Percentiles rank a stretch among this genome's conserved stretches.
phyloP scores from a whole-genome alignment of 2,888 invertebrate species.

The Eristalis arbustorum region DNA sequence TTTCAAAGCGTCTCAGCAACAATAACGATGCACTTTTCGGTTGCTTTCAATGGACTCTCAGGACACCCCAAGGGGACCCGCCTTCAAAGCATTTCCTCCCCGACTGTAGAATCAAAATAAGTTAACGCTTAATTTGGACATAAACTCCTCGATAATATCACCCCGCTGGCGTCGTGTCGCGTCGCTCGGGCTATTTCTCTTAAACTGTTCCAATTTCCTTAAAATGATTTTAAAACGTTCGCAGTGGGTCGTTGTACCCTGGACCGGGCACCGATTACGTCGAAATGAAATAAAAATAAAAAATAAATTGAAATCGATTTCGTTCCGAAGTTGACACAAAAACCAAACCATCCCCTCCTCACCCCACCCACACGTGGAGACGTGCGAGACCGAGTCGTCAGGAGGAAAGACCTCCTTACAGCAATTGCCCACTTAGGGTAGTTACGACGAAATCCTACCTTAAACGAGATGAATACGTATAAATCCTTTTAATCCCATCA shows the following conservation, averaged over 20 bases:
- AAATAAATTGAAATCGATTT: slow-evolving; percentile 67
- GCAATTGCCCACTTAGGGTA: slow-evolving; percentile 67
- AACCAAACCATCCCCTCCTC: no score
- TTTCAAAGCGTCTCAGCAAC: no score
- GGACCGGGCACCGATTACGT: slow-evolving; percentile 45
- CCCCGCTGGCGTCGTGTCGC: neutral
- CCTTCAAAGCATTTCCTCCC: neutral
- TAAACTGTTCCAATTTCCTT: slow-evolving; percentile 25
- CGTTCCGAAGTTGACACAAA: slow-evolving; percentile 22
- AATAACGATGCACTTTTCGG: neutral
- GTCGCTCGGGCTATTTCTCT: neutral
- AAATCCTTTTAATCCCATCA: slow-evolving; percentile 68
- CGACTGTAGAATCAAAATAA: neutral
- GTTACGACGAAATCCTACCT: slow-evolving; percentile 67
- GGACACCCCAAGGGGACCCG: neutral
- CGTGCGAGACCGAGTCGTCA: neutral
- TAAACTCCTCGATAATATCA: neutral
- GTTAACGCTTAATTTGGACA: slow-evolving; percentile 14
- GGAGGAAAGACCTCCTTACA: slow-evolving; percentile 40
- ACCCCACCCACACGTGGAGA: neutral
- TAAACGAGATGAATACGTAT: slow-evolving; percentile 68
- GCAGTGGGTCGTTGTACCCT: neutral
- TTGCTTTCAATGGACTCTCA: neutral
- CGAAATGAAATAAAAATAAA: slow-evolving; percentile 62
- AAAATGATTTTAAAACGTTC: slow-evolving; percentile 48